Conservation (phyloP, 2,888 invertebrate species). For the Limnephilus auricula region DNA sequence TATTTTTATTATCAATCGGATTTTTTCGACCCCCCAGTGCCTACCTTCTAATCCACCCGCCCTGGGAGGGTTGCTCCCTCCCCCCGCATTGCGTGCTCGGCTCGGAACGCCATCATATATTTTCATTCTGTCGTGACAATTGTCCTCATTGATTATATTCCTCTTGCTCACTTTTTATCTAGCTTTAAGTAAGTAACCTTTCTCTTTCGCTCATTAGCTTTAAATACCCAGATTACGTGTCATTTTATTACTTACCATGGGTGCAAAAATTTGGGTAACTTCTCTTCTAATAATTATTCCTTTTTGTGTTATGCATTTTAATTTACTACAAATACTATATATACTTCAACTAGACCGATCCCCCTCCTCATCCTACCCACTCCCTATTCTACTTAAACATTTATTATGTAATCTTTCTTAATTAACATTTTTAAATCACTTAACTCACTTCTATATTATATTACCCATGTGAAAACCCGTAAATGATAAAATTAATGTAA, state of each 20-base stretch:
- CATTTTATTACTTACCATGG: not conserved
- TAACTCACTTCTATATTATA: no score
- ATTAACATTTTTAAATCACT: no score
- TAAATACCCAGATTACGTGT: not conserved
- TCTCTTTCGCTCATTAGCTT: not conserved
- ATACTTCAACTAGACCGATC: no score
- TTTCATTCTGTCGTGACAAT: conserved; percentile 2
- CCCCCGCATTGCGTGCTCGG: not conserved
- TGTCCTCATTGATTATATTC: not conserved
- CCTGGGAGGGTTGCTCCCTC: not conserved
- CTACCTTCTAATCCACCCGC: not conserved
- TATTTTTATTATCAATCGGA: not conserved
- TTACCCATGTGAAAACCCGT: no score
- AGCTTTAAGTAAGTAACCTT: not conserved
- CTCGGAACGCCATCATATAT: not conserved
- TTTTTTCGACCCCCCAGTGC: not conserved
- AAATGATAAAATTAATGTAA: no score
- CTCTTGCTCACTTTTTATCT: not conserved
- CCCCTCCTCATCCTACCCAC: no score
- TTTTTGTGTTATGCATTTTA: no score
- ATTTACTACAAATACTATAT: no score
- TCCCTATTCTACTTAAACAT: no score
- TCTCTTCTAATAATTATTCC: no score
- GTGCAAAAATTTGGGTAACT: not conserved
- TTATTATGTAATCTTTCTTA: no score